Evolutionary conservation across 2,888 invertebrate species (phyloP).

Genomic region (Fissipunctia ypsillon): DNA sequence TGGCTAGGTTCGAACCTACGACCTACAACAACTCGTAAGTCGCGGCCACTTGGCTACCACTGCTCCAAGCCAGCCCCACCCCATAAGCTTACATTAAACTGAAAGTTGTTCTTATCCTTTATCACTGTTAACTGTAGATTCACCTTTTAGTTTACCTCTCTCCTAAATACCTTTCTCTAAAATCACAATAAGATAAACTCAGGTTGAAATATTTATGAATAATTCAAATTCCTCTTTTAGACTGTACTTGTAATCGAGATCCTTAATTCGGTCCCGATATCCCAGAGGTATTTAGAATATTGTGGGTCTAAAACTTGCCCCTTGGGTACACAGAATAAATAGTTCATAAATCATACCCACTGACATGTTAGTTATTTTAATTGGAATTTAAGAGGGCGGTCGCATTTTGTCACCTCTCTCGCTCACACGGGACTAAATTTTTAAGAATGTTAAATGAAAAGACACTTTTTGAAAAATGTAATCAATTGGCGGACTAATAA

Average conservation of each 20-base stretch:
- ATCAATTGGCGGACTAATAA: too few species aligned
- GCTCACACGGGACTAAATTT: too few species aligned
- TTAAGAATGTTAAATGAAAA: too few species aligned
- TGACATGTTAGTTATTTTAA: constrained; percentile 34
- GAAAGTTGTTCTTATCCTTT: neutral
- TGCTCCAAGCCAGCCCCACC: too few species aligned
- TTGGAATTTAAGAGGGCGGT: too few species aligned
- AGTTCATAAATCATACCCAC: constrained; percentile 44
- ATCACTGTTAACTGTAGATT: neutral
- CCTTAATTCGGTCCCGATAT: constrained; percentile 40
- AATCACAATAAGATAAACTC: constrained; percentile 16
- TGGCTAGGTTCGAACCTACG: too few species aligned
- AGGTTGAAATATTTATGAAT: constrained; percentile 35
- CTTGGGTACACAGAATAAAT: constrained; percentile 23
- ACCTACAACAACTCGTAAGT: too few species aligned
- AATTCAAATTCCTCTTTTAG: constrained; percentile 36
- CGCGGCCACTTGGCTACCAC: too few species aligned
- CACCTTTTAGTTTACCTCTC: neutral
- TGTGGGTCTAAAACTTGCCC: constrained; percentile 21
- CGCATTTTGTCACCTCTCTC: too few species aligned
- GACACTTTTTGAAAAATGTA: too few species aligned
- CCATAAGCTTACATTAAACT: neutral
- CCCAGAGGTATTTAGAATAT: constrained; percentile 49
- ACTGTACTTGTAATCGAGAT: constrained; percentile 21
- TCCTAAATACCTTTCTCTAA: constrained; percentile 17